Base-by-base conservation (phyloP, 2,797 vertebrate genomes). In the Lemur catta region DNA sequence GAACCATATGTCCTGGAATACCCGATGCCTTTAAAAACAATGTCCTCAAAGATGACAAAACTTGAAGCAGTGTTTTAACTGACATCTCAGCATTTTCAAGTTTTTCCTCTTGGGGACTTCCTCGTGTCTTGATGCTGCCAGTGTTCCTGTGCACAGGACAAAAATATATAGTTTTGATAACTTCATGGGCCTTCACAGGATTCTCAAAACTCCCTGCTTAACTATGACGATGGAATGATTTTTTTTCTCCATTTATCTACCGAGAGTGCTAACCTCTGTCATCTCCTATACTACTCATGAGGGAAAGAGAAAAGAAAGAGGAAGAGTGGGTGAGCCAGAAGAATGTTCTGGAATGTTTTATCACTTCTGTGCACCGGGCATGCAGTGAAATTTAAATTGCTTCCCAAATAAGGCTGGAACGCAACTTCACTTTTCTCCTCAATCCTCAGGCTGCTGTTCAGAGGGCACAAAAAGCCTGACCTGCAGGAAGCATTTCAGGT, bases 311-410 rank as follows among this genome's bases (percentile, higher is more conserved):
- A 67, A 22, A 92, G n/a, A 52, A 74, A 43, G 74, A 69, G 46
- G 38, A 86, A 79, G 81, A 63, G 15, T 52, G 33, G 24, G 20
- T 13, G 1, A 26, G 18, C 4, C 13, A 59, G 67, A 74, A 61
- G 80, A 69, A 88, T 84, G 65, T 95, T 71, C 52, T 50, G 52
- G 84, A 91, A 94, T 78, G 75, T 65, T 89, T 94, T 43, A 22
- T 63, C 69, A 38, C 33, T 17, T 7, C 28, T 3, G 0, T 20
- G 63, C 33, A 18, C 30, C 5, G 18, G 35, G 28, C 55, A 76
- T 38, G 61, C 35, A 28, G 7, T 85, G 69, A 55, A 85, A 91
- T 57, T 88, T 15, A 91, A 91, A 46, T 59, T 26, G 24, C 35
- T 72, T 48, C 69, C 35, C 46, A n/a, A 22, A 50, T 48, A 72